These are phyloP conservation scores for Holothuria leucospilota DNA, from an alignment of 53 echinoderm and acorn worm genomes.

Conservation along the genomic window DNA sequence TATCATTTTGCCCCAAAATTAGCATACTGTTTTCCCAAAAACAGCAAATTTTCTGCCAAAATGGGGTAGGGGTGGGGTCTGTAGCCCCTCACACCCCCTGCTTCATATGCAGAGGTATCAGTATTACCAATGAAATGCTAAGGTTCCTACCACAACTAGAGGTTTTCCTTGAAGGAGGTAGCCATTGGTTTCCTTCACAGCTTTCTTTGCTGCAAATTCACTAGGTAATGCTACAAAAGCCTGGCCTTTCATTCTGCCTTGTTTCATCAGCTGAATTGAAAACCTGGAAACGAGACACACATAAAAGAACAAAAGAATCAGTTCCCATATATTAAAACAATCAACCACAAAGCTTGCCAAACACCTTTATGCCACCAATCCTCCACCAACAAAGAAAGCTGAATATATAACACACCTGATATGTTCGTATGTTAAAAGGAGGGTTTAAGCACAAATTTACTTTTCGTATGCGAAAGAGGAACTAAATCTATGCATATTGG, in stretches of 20 bases:
- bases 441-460: too few relatives aligned
- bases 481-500: too few relatives aligned
- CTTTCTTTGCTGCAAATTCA: conserved; percentile 89
- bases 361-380: too few relatives aligned
- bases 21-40: too few relatives aligned
- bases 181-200: conserved; percentile 89
- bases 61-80: not conserved
- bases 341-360: too few relatives aligned
- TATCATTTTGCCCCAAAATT: too few relatives aligned
- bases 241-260: conserved; percentile 98
- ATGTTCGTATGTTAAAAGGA: too few relatives aligned
- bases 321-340: not conserved
- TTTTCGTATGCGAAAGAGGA: too few relatives aligned
- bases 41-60: not conserved
- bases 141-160: conserved; percentile 87
- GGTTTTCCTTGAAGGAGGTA: conserved; percentile 88
- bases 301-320: not conserved
- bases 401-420: too few relatives aligned
- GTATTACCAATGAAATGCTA: not conserved
- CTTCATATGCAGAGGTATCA: not conserved
- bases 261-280: conserved; percentile 92
- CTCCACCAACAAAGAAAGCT: too few relatives aligned
- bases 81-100: not conserved
- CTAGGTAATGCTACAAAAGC: conserved; percentile 95
- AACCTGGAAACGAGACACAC: conserved; percentile 67